Evolutionary conservation across 2,888 invertebrate species (phyloP).

Genomic region (Drosophila subsilvestris): DNA sequence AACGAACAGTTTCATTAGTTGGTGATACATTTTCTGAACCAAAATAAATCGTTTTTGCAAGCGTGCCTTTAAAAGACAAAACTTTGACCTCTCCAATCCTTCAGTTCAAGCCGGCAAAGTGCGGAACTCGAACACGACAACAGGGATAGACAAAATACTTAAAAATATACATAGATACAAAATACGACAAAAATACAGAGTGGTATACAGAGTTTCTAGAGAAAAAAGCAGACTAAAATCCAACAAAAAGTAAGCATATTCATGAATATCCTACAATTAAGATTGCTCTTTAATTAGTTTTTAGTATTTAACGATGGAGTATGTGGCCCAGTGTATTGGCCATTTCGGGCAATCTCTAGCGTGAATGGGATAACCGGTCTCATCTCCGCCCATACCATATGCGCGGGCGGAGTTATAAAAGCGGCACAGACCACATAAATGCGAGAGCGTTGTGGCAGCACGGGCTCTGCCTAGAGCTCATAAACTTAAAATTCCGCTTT

Average conservation of each 20-base stretch:
- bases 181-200: conserved; percentile 57
- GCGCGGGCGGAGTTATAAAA: conserved; percentile 58
- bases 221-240: not conserved
- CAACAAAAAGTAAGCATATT: conserved; percentile 57
- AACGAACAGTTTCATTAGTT: not conserved
- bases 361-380: too few relatives aligned
- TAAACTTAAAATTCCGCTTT: conserved; percentile 73
- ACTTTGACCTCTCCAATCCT: conserved; percentile 7
- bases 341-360: conserved; percentile 51
- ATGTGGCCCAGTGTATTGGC: conserved; percentile 57
- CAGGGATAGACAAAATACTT: conserved; percentile 62
- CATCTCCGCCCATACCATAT: not conserved
- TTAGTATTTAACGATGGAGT: conserved; percentile 14
- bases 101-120: conserved; percentile 5
- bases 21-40: not conserved
- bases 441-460: conserved; percentile 50
- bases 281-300: conserved; percentile 2
- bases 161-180: conserved; percentile 3
- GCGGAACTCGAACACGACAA: conserved; percentile 50
- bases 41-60: conserved; percentile 5
- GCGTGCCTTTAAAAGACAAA: conserved; percentile 22
- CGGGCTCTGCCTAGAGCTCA: conserved; percentile 64
- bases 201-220: conserved; percentile 65
- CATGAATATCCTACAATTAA: not conserved
- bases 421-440: conserved; percentile 63